Base-by-base conservation (phyloP, 2,113 vertebrate genomes). In the Alligator mississippiensis region DNA sequence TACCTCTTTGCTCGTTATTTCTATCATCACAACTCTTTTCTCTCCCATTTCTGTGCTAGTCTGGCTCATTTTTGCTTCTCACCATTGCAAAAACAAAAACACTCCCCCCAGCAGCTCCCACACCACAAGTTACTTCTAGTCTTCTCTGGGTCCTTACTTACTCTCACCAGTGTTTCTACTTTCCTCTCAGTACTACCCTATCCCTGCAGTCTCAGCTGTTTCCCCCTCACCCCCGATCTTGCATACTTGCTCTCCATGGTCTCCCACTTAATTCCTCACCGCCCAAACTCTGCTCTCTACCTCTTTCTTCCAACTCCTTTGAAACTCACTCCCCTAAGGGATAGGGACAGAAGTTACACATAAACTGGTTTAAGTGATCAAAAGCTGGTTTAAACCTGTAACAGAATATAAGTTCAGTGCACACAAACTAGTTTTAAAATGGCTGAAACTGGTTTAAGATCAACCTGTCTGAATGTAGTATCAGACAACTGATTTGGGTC, bases 281-380 rank as follows among this genome's bases (percentile, higher is more conserved):
- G 60, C 18, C n/a, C 84, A 84, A 54, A 28, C 55, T 75, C 85
- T 74, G 61, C n/a, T 88, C 28, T 17, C 79, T 92, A 34, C n/a
- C 64, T 3, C 55, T 84, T n/a, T 84, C 27, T 62, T 80, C 12
- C 60, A 91, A 2, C 61, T 64, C 30, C 54, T 64, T 78, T 81
- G 85, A 87, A 19, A 21, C n/a, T 91, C 61, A 60, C 81, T 22
- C 3, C 60, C 47, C 47, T 47, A 47, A 47, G 7, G 47, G 47
- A 47, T 47, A 47, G 47, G 47, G 47, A 47, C 47, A 47, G 47
- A 47, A 47, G 47, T 47, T 47, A 9, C 47, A 47, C 7, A 47
- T 47, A 47, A 47, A 47, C 9, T 47, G 47, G 47, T 47, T 47
- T 47, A 47, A 47, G 47, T 47, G 47, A 47, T 47, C 47, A 47